phyloP scores from a whole-genome alignment of 1,140 invertebrate genomes.

The Halotydeus destructor region DNA sequence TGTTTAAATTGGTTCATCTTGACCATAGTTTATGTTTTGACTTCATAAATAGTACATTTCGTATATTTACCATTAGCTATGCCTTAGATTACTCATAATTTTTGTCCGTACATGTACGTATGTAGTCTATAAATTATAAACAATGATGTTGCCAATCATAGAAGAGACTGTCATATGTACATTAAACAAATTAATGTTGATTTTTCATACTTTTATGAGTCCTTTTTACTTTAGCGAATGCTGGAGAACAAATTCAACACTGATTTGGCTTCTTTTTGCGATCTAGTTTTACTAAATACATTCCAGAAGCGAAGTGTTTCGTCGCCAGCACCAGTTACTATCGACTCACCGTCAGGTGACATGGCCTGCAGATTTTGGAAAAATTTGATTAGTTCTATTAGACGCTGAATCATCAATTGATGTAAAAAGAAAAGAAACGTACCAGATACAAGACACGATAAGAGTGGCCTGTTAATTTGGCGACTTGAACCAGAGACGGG shows the following conservation, averaged over 20 bases:
- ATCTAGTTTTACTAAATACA: constrained; percentile 90
- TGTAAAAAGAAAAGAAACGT: constrained; percentile 18
- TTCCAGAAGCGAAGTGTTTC: constrained; percentile 98
- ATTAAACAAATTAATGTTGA: too few relatives aligned
- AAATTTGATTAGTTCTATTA: not conserved
- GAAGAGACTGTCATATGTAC: too few relatives aligned
- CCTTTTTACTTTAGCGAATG: constrained; percentile 51
- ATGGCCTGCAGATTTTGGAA: constrained; percentile 39
- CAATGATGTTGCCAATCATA: too few relatives aligned
- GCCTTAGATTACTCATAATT: too few relatives aligned
- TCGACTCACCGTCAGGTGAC: constrained; percentile 96
- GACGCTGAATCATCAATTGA: not conserved
- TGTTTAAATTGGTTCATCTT: too few relatives aligned
- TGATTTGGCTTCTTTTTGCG: constrained; percentile 80
- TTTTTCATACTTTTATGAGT: too few relatives aligned
- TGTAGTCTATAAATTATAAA: too few relatives aligned
- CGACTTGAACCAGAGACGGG: constrained; percentile 85
- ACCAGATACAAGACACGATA: constrained; percentile 83
- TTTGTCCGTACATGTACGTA: too few relatives aligned
- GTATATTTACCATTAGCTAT: too few relatives aligned
- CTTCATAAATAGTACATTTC: too few relatives aligned
- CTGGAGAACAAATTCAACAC: constrained; percentile 89
- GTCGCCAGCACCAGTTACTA: constrained; percentile 96
- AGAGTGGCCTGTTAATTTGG: constrained; percentile 92
- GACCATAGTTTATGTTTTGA: too few relatives aligned